Percentiles rank a stretch among this genome's conserved stretches.
Conservation (phyloP, 2,113 vertebrate species). For the Pomatorhinus ruficollis region DNA sequence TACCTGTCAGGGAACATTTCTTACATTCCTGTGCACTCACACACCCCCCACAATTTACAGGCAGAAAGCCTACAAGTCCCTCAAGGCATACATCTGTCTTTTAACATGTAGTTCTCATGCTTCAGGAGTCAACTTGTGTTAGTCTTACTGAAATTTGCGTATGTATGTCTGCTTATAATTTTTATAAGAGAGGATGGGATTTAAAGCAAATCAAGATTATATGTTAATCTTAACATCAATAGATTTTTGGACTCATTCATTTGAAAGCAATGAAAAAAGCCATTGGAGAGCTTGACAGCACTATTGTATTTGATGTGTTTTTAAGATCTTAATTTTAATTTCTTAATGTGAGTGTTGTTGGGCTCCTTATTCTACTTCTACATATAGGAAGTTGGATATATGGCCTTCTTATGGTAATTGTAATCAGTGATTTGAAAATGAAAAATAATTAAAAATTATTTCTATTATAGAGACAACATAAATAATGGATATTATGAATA, state of each 20-base stretch:
- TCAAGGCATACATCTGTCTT: background rate
- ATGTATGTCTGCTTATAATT: background rate
- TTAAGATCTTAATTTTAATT: background rate
- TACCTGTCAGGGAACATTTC: background rate
- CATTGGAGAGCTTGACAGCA: background rate
- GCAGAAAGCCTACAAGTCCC: background rate
- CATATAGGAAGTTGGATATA: background rate
- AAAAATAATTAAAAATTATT: background rate
- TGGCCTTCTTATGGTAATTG: background rate
- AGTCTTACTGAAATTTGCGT: background rate
- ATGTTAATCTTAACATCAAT: background rate
- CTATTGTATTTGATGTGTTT: background rate
- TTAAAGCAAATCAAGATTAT: background rate
- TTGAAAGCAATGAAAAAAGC: background rate
- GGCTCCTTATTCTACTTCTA: background rate
- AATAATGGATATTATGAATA: background rate
- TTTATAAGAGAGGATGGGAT: background rate
- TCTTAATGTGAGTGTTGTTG: background rate
- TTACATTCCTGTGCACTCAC: background rate
- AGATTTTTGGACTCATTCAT: background rate
- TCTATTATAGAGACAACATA: background rate
- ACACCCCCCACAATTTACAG: background rate
- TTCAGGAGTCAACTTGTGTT: background rate
- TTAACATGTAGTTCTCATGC: background rate
- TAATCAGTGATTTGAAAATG: background rate